A percentile compares a stretch with the other conserved stretches of the same genome.
These are phyloP conservation scores for Cyprinus carpio DNA, from an alignment of 2,113 vertebrate genomes.

Conservation along the genomic window DNA sequence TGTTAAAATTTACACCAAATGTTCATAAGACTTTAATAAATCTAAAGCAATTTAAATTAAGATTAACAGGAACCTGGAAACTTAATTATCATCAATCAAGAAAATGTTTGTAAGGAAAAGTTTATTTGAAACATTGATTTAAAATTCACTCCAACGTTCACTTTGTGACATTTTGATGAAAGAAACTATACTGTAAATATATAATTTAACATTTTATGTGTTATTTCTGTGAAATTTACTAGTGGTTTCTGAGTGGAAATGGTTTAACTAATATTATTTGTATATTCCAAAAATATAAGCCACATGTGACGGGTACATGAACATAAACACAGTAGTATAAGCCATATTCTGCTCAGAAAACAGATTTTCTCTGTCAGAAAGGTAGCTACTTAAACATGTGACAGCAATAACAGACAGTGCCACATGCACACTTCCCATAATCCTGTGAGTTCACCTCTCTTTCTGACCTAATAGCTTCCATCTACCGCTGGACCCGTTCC, in stretches of 20 bases:
- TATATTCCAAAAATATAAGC: not conserved
- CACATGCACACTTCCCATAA: slow-evolving; percentile 77
- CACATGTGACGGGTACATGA: not conserved
- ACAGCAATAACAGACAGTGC: slow-evolving; percentile 75
- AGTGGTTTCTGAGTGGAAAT: not conserved
- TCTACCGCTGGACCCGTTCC: slow-evolving; percentile 66
- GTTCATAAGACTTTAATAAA: not conserved
- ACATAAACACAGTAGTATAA: not conserved
- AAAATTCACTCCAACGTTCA: not conserved
- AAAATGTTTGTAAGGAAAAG: too few relatives aligned
- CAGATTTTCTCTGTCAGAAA: slow-evolving; percentile 61
- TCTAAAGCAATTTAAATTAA: not conserved
- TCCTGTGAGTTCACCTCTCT: slow-evolving; percentile 71
- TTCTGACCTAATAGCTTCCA: slow-evolving; percentile 72
- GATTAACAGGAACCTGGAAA: not conserved
- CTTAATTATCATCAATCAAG: too few relatives aligned
- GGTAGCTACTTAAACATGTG: slow-evolving; percentile 72
- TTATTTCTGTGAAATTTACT: not conserved
- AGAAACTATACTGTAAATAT: not conserved
- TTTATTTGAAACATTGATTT: not conserved
- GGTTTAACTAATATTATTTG: not conserved
- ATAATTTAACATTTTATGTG: not conserved
- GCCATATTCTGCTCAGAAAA: not conserved
- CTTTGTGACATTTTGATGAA: not conserved
- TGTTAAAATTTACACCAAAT: too few relatives aligned